These are phyloP conservation scores for Achatina immaculata DNA, from an alignment of 1,140 invertebrate species.

Conservation along the genomic window DNA sequence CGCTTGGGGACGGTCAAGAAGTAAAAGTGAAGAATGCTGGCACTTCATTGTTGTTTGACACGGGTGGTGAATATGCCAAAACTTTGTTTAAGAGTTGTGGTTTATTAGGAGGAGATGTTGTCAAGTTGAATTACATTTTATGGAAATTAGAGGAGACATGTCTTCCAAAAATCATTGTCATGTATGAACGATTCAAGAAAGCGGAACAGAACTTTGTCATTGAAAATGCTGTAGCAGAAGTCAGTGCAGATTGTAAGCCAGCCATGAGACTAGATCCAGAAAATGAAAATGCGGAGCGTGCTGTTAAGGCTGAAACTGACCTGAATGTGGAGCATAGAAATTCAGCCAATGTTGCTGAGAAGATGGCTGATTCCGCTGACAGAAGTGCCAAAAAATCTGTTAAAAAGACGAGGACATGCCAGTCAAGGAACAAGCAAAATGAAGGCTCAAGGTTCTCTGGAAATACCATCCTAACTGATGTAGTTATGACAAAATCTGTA, in stretches of 20 bases:
- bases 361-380: too few species aligned
- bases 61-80: slow-evolving; percentile 22
- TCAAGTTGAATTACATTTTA: slow-evolving; percentile 26
- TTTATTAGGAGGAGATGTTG: slow-evolving; percentile 26
- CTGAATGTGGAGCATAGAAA: too few species aligned
- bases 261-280: neutral
- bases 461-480: too few species aligned
- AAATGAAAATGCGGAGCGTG: neutral
- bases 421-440: too few species aligned
- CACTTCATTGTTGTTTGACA: slow-evolving; percentile 30
- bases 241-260: neutral
- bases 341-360: too few species aligned
- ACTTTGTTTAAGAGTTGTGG: slow-evolving; percentile 28
- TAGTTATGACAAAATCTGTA: too few species aligned
- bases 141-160: slow-evolving; percentile 33
- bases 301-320: neutral
- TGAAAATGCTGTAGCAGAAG: neutral
- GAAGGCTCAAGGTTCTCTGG: too few species aligned
- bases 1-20: neutral
- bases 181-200: slow-evolving; percentile 23
- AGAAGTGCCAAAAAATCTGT: too few species aligned
- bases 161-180: slow-evolving; percentile 24
- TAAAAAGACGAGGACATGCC: too few species aligned
- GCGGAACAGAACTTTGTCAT: neutral
- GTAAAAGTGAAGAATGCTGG: slow-evolving; percentile 23